Base-by-base conservation (phyloP, 1,140 invertebrate species). In the Ceratina calcarata region DNA sequence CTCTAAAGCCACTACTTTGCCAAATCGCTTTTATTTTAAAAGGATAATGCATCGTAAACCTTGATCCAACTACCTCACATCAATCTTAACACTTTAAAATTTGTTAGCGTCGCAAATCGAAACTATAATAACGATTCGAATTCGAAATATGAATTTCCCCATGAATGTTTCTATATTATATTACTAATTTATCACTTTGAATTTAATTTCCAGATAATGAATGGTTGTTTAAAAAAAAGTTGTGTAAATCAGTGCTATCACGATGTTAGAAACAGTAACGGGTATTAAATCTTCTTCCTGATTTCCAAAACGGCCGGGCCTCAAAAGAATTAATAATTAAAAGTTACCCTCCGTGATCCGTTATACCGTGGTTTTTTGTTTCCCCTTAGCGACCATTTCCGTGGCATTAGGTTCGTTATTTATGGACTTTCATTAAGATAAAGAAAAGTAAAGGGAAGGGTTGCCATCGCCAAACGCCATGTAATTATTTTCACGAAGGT, bases 371-470 rank as follows among this genome's bases (percentile, higher is more conserved):
- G 75, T 86, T 89, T 90, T 87, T 91, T 88, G 72, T 76, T 64
- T 66, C 57, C 74, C 67, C 78, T 61, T 51, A 68, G 67, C 83
- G 87, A 70, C 78, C 87, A 85, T 89, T 92, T 90, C 88, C 91
- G 85, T 91, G 85, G 89, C 90, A 91, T 93, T 93, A 93, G 91
- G 84, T 86, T 89, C 85, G 89, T 93, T 93, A 93, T 93, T 93
- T 92, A 93, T 93, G 90, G 90, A 87, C 87, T 92, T 93, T 92
- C 91, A 93, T 93, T 93, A 92, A 92, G 91, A 92, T 92, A 91
- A 92, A 90, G 89, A 90, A 85, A 86, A 89, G 86, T 85, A 86
- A 88, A 78, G 87, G 88, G 83, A 91, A 91, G 91, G 90, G 89
- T 91, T 90, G 85, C 89, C 87, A 84, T 90, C 87, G 90, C 87